A percentile compares a stretch with the other conserved stretches of the same genome.
Evolutionary conservation across 2,888 invertebrate species (phyloP).

Genomic region (Ectemnius cavifrons): DNA sequence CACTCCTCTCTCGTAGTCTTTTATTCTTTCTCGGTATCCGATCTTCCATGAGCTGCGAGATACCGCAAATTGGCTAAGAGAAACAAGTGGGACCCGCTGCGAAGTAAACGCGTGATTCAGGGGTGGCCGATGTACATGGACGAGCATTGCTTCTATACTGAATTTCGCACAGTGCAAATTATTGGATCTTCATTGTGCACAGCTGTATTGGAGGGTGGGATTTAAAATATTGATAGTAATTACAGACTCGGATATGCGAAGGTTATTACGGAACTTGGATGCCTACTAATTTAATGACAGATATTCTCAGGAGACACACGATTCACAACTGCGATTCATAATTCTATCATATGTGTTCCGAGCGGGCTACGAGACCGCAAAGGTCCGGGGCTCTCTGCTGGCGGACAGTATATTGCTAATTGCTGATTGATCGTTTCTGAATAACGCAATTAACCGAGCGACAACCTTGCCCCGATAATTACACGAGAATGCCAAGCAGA

Average conservation of each 20-base stretch:
- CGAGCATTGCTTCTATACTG: conserved; percentile 30
- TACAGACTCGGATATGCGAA: neutral
- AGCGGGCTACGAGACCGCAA: conserved; percentile 47
- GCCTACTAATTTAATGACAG: conserved; percentile 49
- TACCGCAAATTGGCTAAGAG: conserved; percentile 55
- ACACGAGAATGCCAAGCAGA: conserved; percentile 46
- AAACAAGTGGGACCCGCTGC: conserved; percentile 38
- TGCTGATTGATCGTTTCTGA: conserved; percentile 73
- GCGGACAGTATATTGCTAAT: conserved; percentile 70
- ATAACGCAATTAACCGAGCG: conserved; percentile 71
- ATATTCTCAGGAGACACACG: conserved; percentile 38
- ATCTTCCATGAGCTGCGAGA: conserved; percentile 17
- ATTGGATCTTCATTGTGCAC: no score
- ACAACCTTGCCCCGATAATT: conserved; percentile 45
- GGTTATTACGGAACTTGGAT: conserved; percentile 10
- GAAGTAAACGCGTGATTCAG: conserved; percentile 45
- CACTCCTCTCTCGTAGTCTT: conserved; percentile 11
- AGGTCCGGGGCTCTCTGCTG: conserved; percentile 49
- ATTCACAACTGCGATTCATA: conserved; percentile 50
- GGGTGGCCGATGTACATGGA: conserved; percentile 30
- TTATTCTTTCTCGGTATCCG: conserved; percentile 27
- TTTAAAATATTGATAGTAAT: no score
- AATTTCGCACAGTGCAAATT: neutral
- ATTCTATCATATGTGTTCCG: conserved; percentile 53
- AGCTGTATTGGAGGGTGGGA: no score